These are phyloP conservation scores for Heterotilapia buettikoferi DNA, from an alignment of 2,113 vertebrate species.

Conservation along the genomic window DNA sequence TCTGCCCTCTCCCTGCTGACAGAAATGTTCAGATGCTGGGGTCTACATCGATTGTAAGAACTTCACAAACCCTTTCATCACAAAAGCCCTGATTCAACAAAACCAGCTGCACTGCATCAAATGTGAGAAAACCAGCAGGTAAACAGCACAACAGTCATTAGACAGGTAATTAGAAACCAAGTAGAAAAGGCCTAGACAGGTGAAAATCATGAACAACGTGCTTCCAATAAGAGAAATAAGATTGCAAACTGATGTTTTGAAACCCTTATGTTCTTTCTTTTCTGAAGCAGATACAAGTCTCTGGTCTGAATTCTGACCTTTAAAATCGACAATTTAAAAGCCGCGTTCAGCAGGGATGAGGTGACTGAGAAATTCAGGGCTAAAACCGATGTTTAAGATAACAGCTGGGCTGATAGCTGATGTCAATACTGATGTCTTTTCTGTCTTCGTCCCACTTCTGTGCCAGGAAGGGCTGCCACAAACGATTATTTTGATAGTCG, in stretches of 20 bases:
- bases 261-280: not conserved
- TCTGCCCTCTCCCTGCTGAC: not conserved
- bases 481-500: too few species aligned
- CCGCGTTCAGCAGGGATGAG: not conserved
- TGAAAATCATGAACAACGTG: not conserved
- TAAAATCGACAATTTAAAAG: not conserved
- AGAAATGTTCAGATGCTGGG: slow-evolving; percentile 14
- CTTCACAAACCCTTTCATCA: slow-evolving; percentile 21
- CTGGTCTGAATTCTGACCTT: not conserved
- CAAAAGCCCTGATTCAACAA: not conserved
- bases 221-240: not conserved
- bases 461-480: too few species aligned
- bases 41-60: not conserved
- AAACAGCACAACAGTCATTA: not conserved
- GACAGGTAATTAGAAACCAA: not conserved
- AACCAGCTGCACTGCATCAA: not conserved
- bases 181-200: not conserved
- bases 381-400: not conserved
- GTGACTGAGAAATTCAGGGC: not conserved
- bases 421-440: not conserved
- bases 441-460: not conserved
- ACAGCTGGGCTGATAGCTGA: not conserved
- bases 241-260: not conserved
- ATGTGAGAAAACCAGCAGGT: not conserved
- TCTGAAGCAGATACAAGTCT: not conserved